Percentiles rank a stretch among this genome's conserved stretches.
Evolutionary conservation across 2,113 vertebrate genomes (phyloP).

Genomic region (Colaptes auratus): DNA sequence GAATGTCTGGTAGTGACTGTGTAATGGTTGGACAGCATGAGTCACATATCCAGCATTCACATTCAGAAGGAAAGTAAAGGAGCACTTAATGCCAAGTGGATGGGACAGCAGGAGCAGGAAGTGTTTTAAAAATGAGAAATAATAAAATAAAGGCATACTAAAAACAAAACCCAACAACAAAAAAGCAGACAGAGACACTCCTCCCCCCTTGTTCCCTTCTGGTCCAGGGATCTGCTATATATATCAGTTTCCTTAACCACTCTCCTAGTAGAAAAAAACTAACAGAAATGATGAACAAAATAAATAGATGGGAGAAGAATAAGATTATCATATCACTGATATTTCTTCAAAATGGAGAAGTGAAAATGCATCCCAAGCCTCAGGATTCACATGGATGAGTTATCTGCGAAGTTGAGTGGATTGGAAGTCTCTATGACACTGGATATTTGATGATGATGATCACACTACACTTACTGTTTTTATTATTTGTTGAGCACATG

Average conservation of each 20-base stretch:
- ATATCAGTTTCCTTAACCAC: neutral
- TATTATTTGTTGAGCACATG: neutral
- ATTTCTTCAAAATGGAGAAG: neutral
- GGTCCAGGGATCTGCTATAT: neutral
- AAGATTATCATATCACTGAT: neutral
- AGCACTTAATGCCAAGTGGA: neutral
- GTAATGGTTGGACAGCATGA: neutral
- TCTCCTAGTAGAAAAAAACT: neutral
- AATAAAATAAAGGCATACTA: neutral
- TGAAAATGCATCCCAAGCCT: neutral
- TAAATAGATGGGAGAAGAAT: neutral
- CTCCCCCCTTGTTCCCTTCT: neutral
- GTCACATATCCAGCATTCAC: neutral
- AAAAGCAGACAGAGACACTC: neutral
- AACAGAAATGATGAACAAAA: neutral
- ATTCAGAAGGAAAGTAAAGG: neutral
- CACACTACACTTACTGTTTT: neutral
- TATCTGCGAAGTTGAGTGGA: neutral
- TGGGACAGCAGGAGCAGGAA: neutral
- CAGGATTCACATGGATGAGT: neutral
- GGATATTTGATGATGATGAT: neutral
- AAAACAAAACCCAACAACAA: fast-evolving
- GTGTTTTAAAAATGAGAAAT: neutral
- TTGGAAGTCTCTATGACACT: neutral
- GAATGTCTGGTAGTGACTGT: neutral